Base-by-base conservation (phyloP, 2,797 vertebrate genomes). In the Hemitrygon akajei region DNA sequence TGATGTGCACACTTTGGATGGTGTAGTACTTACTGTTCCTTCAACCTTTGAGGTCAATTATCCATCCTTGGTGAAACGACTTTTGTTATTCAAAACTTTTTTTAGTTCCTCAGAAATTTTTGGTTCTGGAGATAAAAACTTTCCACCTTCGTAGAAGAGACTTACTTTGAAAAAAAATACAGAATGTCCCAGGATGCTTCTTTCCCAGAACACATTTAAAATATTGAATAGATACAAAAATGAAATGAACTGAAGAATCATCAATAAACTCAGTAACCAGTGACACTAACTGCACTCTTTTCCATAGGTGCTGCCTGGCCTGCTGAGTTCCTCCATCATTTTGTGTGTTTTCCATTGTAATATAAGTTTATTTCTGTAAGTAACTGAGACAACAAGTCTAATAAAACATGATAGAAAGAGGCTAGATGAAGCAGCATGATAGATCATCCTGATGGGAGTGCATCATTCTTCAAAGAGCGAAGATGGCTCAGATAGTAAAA, bases 1-100 rank as follows among this genome's bases (percentile, higher is more conserved):
- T 22, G 71, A 20, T 75, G 22, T 30, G 25, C 7, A 27, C 56
- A 93, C 37, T 30, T 40, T 40, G 71, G 71, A 93, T 93, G 69
- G 69, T 56, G 56, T 69, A 92, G 69, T 92, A 92, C 37, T 73
- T 92, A 73, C 69, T 92, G 91, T 76, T 76, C 71, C 47, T 93
- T 75, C 71, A 9, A 76, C 5, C 16, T 30, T 58, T 56, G 71
- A 93, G 91, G 14, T 76, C 71, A 75, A 30, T 30, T 25, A 30
- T 14, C 69, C 73, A 34, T 22, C 66, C 25, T 47, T 4, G 12
- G 10, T 56, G 22, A 47, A 76, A 76, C n/a, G 16, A 76, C 30
- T 93, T 16, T 58, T 89, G 34, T 37, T 27, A 56, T 91, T 91
- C 69, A 91, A 66, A 91, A 91, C 18, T n/a, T 5, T 16, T 37